These are phyloP conservation scores for Erynnis tages DNA, from an alignment of 2,888 invertebrate genomes.

Conservation along the genomic window DNA sequence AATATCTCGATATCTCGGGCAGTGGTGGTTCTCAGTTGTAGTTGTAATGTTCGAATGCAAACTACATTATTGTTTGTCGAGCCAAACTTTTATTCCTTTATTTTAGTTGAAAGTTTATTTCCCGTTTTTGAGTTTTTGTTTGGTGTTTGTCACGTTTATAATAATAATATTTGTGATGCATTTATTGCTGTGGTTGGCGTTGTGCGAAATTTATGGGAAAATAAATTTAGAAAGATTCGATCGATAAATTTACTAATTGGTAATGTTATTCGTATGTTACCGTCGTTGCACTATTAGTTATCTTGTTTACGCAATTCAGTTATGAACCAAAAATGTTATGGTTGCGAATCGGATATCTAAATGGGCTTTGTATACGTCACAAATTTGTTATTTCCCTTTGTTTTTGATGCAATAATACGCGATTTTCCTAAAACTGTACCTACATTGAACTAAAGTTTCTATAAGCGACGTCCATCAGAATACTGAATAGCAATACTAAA, in stretches of 20 bases:
- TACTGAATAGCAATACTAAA: constrained; percentile 3
- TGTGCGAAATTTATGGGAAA: background rate
- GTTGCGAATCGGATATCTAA: no score
- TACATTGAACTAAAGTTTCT: constrained; percentile 1
- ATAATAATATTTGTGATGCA: constrained; percentile 14
- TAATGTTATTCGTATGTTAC: no score
- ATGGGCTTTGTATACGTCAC: no score
- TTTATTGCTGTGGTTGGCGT: background rate
- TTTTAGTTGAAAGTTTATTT: background rate
- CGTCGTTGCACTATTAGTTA: no score
- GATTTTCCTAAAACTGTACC: no score
- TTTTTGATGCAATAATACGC: no score
- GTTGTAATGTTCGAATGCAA: background rate
- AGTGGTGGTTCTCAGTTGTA: background rate
- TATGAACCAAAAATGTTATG: no score
- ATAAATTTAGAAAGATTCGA: no score
- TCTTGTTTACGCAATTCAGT: no score
- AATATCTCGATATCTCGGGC: background rate
- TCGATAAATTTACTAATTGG: no score
- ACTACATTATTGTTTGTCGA: background rate
- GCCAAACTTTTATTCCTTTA: constrained; percentile 1
- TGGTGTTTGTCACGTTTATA: constrained; percentile 14
- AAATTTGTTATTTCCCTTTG: no score
- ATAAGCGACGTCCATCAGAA: constrained; percentile 7
- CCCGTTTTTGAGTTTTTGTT: constrained; percentile 17